Evolutionary conservation across 2,113 vertebrate genomes (phyloP).

Genomic region (Cranoglanis bouderius): DNA sequence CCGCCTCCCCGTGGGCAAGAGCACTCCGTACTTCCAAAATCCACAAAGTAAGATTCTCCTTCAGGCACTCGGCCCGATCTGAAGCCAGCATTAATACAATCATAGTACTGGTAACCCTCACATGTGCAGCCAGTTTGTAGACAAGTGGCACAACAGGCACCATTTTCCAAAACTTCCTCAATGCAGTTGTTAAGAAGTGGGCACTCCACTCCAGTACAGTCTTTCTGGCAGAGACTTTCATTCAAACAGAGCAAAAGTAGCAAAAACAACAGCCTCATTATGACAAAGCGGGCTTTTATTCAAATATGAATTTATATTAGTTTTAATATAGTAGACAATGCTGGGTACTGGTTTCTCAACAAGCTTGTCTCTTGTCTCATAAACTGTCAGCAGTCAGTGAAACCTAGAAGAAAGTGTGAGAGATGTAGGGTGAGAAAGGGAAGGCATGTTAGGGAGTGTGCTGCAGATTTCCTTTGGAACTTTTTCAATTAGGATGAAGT

Average conservation of each 20-base stretch:
- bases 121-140: conserved; percentile 85
- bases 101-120: conserved; percentile 94
- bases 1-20: conserved; percentile 87
- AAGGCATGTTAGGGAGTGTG: conserved; percentile 68
- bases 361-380: conserved; percentile 42
- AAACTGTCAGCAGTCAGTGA: conserved; percentile 61
- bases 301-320: conserved; percentile 28
- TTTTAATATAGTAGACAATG: conserved; percentile 13
- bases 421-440: conserved; percentile 19
- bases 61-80: conserved; percentile 86
- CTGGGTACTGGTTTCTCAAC: conserved; percentile 25
- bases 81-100: conserved; percentile 89
- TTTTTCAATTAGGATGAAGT: conserved; percentile 66
- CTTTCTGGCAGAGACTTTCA: conserved; percentile 63
- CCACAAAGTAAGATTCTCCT: conserved; percentile 92
- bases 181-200: conserved; percentile 84
- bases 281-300: conserved; percentile 63
- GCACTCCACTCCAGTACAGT: conserved; percentile 84
- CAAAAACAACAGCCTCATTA: conserved; percentile 53
- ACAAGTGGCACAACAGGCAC: conserved; percentile 83
- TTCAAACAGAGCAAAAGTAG: conserved; percentile 65
- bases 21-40: conserved; percentile 95
- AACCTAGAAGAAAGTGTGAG: conserved; percentile 65
- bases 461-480: conserved; percentile 65
- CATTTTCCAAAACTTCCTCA: conserved; percentile 80